phyloP scores from a whole-genome alignment of 1,140 invertebrate genomes.

The Delia radicum region DNA sequence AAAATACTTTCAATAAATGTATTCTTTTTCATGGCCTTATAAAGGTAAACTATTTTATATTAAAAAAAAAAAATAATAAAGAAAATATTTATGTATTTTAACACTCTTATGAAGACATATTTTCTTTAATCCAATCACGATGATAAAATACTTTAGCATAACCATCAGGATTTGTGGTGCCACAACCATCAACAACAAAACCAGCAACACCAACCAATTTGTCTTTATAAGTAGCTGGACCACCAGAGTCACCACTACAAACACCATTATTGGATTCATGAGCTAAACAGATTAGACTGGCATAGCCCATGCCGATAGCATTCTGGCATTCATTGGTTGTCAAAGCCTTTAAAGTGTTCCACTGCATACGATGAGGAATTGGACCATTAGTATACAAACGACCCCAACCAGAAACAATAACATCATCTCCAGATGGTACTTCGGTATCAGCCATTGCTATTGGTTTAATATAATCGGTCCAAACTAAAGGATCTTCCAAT shows the following conservation, averaged over 20 bases:
- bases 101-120: neutral
- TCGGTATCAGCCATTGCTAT: constrained; percentile 35
- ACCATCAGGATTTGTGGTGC: constrained; percentile 58
- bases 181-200: constrained; percentile 41
- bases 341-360: constrained; percentile 33
- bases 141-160: constrained; percentile 58
- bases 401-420: constrained; percentile 45
- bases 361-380: constrained; percentile 33
- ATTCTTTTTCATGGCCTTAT: too few relatives aligned
- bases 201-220: constrained; percentile 46
- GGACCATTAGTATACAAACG: constrained; percentile 27
- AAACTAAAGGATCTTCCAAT: constrained; percentile 33
- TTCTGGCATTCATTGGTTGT: constrained; percentile 33
- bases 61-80: too few relatives aligned
- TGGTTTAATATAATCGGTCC: constrained; percentile 38
- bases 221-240: constrained; percentile 43
- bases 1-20: too few relatives aligned
- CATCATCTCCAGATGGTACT: constrained; percentile 33
- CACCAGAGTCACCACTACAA: constrained; percentile 45
- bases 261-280: constrained; percentile 31
- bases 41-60: too few relatives aligned
- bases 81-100: too few relatives aligned
- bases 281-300: constrained; percentile 39
- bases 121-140: constrained; percentile 54
- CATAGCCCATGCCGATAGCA: constrained; percentile 30